A percentile compares a stretch with the other conserved stretches of the same genome.
Evolutionary conservation across 1,140 invertebrate species (phyloP).

Genomic region (Mactra quadrangularis): DNA sequence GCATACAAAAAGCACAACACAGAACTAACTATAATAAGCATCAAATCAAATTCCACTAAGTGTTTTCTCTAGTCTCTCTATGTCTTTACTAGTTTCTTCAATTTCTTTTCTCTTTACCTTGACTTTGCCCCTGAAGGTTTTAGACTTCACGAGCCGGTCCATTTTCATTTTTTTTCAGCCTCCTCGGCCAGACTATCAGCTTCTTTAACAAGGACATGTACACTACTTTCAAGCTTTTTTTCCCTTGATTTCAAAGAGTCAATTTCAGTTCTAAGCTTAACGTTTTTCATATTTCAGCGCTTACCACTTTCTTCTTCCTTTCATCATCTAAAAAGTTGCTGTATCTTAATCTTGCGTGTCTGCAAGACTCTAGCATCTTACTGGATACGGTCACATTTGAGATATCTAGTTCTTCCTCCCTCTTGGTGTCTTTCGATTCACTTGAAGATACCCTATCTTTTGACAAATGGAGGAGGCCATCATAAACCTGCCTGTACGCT

Average conservation of each 20-base stretch:
- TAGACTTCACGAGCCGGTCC: constrained; percentile 30
- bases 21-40: too few relatives aligned
- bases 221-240: too few relatives aligned
- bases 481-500: constrained; percentile 39
- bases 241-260: constrained; percentile 1
- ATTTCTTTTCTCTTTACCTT: constrained; percentile 33
- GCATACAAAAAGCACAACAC: too few relatives aligned
- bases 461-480: constrained; percentile 41
- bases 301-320: constrained; percentile 30
- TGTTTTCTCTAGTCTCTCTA: too few relatives aligned
- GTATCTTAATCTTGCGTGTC: constrained; percentile 18
- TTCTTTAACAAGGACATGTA: constrained; percentile 25
- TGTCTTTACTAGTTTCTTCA: too few relatives aligned
- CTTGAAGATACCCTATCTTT: constrained; percentile 23
- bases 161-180: constrained; percentile 45
- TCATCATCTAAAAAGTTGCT: constrained; percentile 34
- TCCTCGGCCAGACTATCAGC: constrained; percentile 31
- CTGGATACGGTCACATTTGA: constrained; percentile 29
- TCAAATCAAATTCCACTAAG: too few relatives aligned
- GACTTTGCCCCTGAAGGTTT: constrained; percentile 21
- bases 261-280: background rate
- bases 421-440: too few relatives aligned
- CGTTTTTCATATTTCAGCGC: constrained; percentile 31
- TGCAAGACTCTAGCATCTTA: constrained; percentile 29
- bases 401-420: constrained; percentile 29